A percentile compares a stretch with the other conserved stretches of the same genome.
Evolutionary conservation across 2,797 vertebrate species (phyloP).

Genomic region (Eidolon dupreanum): DNA sequence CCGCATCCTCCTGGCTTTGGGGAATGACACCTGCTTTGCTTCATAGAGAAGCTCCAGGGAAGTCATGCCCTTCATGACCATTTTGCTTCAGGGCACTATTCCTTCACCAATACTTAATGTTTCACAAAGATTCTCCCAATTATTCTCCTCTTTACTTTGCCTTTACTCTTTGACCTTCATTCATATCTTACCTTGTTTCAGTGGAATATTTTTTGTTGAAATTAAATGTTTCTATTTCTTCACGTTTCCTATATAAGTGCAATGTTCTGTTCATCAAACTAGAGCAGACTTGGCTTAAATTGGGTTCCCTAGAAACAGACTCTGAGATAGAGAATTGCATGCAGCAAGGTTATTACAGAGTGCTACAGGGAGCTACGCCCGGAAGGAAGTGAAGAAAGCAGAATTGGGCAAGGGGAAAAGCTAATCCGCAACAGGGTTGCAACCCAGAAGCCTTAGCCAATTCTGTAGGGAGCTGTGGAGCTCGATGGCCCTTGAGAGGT

Average conservation of each 20-base stretch:
- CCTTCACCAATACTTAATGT: not conserved
- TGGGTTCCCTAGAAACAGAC: no score
- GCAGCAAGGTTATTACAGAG: not conserved
- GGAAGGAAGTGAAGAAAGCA: not conserved
- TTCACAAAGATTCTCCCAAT: accelerated
- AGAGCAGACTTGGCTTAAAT: not conserved
- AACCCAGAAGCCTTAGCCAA: not conserved
- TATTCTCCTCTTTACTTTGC: not conserved
- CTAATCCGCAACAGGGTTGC: not conserved
- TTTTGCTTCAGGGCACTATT: not conserved
- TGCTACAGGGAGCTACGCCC: accelerated
- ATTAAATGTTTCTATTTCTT: not conserved
- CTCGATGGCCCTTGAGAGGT: not conserved
- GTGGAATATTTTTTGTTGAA: not conserved
- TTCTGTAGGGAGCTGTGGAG: not conserved
- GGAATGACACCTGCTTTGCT: not conserved
- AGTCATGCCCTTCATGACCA: not conserved
- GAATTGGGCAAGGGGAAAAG: no score
- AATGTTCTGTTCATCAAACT: accelerated
- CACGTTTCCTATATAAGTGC: not conserved
- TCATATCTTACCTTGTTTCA: not conserved
- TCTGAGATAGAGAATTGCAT: not conserved
- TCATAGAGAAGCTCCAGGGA: not conserved
- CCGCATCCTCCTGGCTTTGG: not conserved
- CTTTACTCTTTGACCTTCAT: not conserved